Evolutionary conservation across 2,113 vertebrate species (phyloP).

Genomic region (Columba livia): DNA sequence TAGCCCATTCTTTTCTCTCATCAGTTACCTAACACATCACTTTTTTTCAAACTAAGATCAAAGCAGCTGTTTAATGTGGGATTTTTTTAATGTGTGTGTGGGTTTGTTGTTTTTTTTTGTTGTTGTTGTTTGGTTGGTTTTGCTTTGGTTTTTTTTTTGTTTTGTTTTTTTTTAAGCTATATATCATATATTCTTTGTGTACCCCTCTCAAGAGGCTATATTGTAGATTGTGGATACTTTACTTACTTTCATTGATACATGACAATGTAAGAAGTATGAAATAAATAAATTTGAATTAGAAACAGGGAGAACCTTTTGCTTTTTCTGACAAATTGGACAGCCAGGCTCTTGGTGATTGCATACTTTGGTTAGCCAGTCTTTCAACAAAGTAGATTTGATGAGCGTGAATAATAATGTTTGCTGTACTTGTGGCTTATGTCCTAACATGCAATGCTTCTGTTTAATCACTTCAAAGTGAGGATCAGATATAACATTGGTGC

Average conservation of each 20-base stretch:
- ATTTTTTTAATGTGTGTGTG: no score
- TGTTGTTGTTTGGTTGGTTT: no score
- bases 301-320: neutral
- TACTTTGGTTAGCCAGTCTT: neutral
- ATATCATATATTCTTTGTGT: neutral
- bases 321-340: neutral
- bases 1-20: neutral
- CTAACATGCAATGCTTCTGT: neutral
- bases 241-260: no score
- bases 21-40: neutral
- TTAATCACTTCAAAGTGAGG: conserved; percentile 1
- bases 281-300: neutral
- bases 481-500: no score
- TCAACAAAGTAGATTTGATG: neutral
- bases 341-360: neutral
- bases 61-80: neutral
- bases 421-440: neutral
- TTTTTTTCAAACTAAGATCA: neutral
- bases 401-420: neutral
- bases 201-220: neutral
- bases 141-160: neutral
- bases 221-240: no score
- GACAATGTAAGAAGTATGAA: no score
- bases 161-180: neutral
- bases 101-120: no score